Evolutionary conservation across 1,140 invertebrate genomes (phyloP), one percentile per base, ranked within the genome.

Genomic region (Dendroctonus valens): DNA sequence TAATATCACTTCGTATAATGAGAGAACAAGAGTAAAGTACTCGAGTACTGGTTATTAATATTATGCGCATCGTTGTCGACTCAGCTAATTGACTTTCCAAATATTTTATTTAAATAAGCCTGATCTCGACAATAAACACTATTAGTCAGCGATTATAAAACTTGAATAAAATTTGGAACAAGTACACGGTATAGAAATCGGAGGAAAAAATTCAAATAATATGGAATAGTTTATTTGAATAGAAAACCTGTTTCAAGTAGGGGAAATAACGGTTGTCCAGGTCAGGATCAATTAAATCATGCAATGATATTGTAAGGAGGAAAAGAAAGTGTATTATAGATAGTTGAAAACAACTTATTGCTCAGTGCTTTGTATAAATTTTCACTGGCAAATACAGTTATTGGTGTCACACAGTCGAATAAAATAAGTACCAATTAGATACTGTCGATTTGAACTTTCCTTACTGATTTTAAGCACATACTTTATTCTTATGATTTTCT

Each of bases 11-110:
- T 42, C n/a, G 60, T 68, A 63, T 48, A 57, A 57, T 54, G 60
- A 61, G 52, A 51, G 49, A 55, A 68, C 49, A 63, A 68, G 59
- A 63, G 67, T 68, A 68, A 59, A 38, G 59, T 59, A 67, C 65
- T 67, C 15, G 14, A 44, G 53, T 57, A 40, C 37, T 44, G 52
- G 42, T 58, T 58, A 58, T 42, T 53, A 46, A 49, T 12, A 46
- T 38, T 49, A 51, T 11, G 49, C 5, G 60, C 51, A 14, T 14
- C 49, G 50, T 62, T 62, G 60, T 41, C 60, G 38, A 52, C 48
- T 7, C 50, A 11, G 12, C 50, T 44, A 51, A 51, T 41, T 41
- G 37, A 39, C n/a, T 38, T 9, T 38, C n/a, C 9, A 37, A 59
- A 37, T 37, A 49, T 38, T 37, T 49, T 49, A n/a, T 38, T 49